Base-by-base conservation (phyloP, 1,140 invertebrate species). In the Sminthurinus signatus region DNA sequence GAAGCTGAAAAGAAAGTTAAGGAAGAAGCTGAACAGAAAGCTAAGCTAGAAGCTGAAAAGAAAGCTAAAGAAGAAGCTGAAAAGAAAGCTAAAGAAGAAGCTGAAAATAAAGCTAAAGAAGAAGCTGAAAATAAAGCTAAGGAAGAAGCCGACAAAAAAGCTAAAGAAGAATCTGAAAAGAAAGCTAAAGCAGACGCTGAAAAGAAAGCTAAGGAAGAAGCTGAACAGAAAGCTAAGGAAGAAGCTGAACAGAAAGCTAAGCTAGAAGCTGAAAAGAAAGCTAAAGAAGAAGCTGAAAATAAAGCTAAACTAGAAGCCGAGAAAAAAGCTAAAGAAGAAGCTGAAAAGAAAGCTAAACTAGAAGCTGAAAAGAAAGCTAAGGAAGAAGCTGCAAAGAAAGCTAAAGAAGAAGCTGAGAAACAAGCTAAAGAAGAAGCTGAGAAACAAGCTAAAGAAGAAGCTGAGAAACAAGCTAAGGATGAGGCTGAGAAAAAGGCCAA, bases 101-200 rank as follows among this genome's bases (percentile, higher is more conserved):
- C 32, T 8, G 32, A 36, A 36, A 36, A 36, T 36, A 36, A 36
- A 36, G 5, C 15, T 36, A 8, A 36, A 15, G 32, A 5, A 15
- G 32, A 36, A 60, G 29, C 29, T 2, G 50, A 39, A n/a, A 25
- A 27, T 15, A 43, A 55, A 29, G 23, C n/a, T 8, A 42, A 61
- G 21, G 3, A n/a, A 2, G 19, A 17, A 2, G 46, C 0, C 12
- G 44, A 50, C 15, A 46, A 21, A n/a, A n/a, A 17, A 8, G n/a
- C 15, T 8, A 21, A 71, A 21, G 31, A 52, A 17, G 69, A 74
- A 67, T 59, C 65, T 52, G 43, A 56, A 14, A 54, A 70, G 59
- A 62, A 71, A 69, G 67, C 55, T 2, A 59, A 73, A 42, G 58
- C 68, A 12, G 62, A 73, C 27, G 15, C 61, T 61, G 56, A 67